phyloP scores from a whole-genome alignment of 1,140 invertebrate genomes.

The Muscidifurax raptorellus region DNA sequence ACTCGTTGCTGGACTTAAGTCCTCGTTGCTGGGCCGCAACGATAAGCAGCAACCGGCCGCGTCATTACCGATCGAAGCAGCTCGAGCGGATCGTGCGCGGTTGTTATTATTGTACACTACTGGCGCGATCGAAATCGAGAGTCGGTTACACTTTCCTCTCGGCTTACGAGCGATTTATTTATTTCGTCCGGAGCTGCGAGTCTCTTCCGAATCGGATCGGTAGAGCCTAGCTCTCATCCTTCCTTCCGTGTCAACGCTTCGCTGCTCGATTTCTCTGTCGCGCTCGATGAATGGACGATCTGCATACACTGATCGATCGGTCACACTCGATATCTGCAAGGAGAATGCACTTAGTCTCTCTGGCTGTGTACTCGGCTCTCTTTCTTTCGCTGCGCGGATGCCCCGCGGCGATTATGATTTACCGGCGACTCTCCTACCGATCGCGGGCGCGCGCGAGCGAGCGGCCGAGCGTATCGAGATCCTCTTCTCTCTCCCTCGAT shows the following conservation, averaged over 20 bases:
- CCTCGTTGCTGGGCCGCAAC: background rate
- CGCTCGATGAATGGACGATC: background rate
- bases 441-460: background rate
- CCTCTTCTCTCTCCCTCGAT: slow-evolving; percentile 6
- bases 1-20: background rate
- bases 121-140: slow-evolving; percentile 1
- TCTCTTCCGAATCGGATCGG: too few species aligned
- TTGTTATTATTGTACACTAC: too few species aligned
- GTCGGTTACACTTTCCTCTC: slow-evolving; percentile 15
- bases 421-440: slow-evolving; percentile 9
- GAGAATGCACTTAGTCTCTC: background rate
- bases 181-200: background rate
- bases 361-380: background rate
- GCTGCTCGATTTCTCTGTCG: background rate
- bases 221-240: background rate
- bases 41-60: slow-evolving; percentile 2
- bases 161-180: background rate
- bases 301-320: slow-evolving; percentile 9
- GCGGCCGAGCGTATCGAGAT: background rate
- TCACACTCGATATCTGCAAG: background rate
- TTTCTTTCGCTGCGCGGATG: slow-evolving; percentile 9
- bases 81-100: slow-evolving; percentile 5
- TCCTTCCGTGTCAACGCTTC: background rate
- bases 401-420: slow-evolving; percentile 18
- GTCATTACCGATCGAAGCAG: background rate